phyloP scores from a whole-genome alignment of 2,888 invertebrate species.

The Nymphalis c-album region DNA sequence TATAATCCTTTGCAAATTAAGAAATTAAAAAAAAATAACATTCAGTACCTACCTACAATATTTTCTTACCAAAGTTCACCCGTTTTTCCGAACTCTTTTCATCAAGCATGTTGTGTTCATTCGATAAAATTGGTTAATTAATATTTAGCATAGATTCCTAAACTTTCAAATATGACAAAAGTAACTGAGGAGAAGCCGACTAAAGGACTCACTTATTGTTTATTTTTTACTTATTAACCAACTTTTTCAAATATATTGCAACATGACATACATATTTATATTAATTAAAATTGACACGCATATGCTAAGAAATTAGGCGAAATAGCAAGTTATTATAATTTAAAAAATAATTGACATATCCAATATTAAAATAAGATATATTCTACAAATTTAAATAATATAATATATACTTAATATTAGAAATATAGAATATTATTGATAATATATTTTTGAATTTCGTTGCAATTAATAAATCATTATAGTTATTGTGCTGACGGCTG shows the following conservation, averaged over 20 bases:
- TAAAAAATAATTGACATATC: conserved; percentile 5
- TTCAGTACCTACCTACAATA: conserved; percentile 3
- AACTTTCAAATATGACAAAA: neutral
- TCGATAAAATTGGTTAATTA: neutral
- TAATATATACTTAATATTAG: neutral
- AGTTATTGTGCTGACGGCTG: neutral
- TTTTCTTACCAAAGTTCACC: conserved; percentile 12
- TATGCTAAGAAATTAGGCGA: conserved; percentile 6
- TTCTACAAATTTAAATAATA: neutral
- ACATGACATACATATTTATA: neutral
- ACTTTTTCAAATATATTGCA: neutral
- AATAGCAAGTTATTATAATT: neutral
- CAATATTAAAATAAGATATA: neutral
- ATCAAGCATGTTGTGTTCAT: neutral
- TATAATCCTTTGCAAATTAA: neutral
- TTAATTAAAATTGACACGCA: conserved; percentile 7
- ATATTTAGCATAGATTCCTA: neutral
- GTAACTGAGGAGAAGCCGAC: too few species aligned
- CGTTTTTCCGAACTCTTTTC: conserved; percentile 28
- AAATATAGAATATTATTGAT: too few species aligned
- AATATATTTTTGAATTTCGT: neutral
- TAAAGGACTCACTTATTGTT: too few species aligned
- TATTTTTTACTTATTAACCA: neutral
- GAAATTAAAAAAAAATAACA: neutral
- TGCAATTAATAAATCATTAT: neutral